Conservation (phyloP, 2,113 vertebrate genomes). For the Grammomys dolichurus region DNA sequence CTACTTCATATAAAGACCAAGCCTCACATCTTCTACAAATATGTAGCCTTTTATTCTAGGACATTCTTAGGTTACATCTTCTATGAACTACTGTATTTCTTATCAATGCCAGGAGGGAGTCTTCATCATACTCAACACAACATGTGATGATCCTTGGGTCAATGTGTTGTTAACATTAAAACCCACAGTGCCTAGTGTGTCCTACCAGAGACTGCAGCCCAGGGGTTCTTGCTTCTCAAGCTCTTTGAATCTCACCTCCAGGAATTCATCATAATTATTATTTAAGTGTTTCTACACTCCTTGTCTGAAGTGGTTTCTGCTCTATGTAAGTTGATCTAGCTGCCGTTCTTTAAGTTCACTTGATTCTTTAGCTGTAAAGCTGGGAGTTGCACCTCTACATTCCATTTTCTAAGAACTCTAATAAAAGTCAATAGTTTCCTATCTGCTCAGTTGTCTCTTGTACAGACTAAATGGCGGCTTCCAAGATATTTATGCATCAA, state of each 20-base stretch:
- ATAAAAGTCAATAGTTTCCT: not conserved
- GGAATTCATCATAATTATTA: not conserved
- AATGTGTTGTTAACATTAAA: not conserved
- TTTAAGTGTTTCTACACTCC: not conserved
- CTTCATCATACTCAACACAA: not conserved
- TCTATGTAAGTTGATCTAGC: not conserved
- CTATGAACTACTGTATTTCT: not conserved
- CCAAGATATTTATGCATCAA: not conserved
- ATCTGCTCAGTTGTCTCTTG: not conserved
- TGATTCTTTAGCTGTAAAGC: not conserved
- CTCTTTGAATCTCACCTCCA: not conserved
- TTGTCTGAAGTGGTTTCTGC: rapidly evolving
- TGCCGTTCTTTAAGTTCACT: not conserved
- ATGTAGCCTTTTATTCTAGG: not conserved
- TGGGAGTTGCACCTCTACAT: not conserved
- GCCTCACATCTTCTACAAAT: no score
- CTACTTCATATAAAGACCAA: no score
- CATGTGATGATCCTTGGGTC: not conserved
- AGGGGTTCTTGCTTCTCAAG: not conserved
- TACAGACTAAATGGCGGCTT: not conserved
- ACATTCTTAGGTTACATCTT: not conserved
- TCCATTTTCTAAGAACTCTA: not conserved
- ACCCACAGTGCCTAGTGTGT: not conserved
- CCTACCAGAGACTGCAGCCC: rapidly evolving
- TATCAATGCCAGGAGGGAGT: no score